Evolutionary conservation across 2,113 vertebrate species (phyloP).

Genomic region (Pomatostomus ruficeps): DNA sequence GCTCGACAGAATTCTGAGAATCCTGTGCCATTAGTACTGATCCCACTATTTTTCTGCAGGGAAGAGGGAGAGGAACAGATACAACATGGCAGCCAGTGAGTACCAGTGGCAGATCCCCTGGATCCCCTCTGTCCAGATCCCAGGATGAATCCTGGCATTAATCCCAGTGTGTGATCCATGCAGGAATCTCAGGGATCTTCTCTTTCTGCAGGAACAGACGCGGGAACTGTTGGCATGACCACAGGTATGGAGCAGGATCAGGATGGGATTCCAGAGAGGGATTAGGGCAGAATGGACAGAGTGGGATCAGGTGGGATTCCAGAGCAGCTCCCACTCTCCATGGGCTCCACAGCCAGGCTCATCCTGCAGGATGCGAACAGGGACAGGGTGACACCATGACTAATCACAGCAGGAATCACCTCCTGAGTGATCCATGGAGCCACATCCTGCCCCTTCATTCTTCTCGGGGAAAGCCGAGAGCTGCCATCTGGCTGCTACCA

Average conservation of each 20-base stretch:
- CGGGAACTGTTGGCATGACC: neutral
- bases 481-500: neutral
- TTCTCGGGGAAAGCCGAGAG: neutral
- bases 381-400: neutral
- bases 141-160: neutral
- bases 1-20: neutral
- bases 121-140: accelerated
- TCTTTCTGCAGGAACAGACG: neutral
- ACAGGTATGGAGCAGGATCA: neutral
- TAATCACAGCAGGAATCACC: neutral
- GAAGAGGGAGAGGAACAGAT: neutral
- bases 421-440: neutral
- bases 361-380: neutral
- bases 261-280: neutral
- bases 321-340: neutral
- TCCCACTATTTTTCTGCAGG: neutral
- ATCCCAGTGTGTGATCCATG: neutral
- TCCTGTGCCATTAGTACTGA: neutral
- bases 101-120: neutral
- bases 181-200: neutral
- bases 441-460: neutral
- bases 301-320: neutral
- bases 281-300: neutral
- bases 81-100: accelerated
- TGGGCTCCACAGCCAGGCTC: neutral